A percentile compares a stretch with the other conserved stretches of the same genome.
Evolutionary conservation across 2,113 vertebrate genomes (phyloP).

Genomic region (Atrichornis clamosus): DNA sequence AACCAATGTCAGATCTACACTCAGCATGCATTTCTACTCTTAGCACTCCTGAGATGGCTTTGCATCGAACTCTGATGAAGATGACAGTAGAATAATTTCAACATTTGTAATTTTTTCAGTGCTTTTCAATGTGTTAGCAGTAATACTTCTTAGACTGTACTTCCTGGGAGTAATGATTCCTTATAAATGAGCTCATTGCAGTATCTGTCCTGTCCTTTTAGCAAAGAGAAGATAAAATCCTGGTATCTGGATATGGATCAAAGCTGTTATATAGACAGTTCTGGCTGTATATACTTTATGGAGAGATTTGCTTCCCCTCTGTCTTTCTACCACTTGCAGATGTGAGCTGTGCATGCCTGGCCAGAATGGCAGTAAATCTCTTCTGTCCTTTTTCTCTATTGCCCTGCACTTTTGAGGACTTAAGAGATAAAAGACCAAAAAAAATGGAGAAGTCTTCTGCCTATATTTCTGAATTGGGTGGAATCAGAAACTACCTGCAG

Average conservation of each 20-base stretch:
- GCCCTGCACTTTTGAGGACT: background rate
- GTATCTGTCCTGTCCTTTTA: background rate
- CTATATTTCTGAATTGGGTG: background rate
- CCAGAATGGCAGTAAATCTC: background rate
- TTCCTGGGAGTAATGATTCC: background rate
- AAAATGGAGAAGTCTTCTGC: background rate
- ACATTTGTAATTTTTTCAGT: conserved; percentile 1
- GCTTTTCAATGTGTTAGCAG: background rate
- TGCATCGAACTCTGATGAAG: background rate
- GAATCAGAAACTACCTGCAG: background rate
- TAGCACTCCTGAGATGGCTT: background rate
- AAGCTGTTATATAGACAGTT: background rate
- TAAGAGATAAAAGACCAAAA: background rate
- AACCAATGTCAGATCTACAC: conserved; percentile 3
- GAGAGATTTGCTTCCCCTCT: background rate
- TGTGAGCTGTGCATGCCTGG: background rate
- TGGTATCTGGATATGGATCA: background rate
- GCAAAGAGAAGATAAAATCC: background rate
- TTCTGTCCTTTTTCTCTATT: background rate
- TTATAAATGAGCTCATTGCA: background rate
- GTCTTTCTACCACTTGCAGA: background rate
- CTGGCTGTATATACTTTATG: background rate
- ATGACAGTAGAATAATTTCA: conserved; percentile 19
- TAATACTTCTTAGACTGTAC: background rate
- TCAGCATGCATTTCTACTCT: background rate